phyloP scores from a whole-genome alignment of 2,113 vertebrate species.

The Danio rerio region DNA sequence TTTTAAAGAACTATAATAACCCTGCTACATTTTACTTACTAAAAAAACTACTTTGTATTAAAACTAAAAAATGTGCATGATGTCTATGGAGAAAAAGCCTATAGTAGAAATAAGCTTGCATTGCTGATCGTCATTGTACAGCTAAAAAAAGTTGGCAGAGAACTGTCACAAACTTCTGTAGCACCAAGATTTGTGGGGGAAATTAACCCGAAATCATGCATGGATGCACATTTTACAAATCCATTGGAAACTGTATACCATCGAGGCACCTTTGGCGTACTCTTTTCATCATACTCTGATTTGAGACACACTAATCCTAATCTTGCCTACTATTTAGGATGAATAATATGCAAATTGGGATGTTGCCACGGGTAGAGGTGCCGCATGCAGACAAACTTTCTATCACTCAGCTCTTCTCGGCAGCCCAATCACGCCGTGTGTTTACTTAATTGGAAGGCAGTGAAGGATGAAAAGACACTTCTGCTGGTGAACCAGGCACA shows the following conservation, averaged over 20 bases:
- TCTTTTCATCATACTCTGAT: constrained; percentile 29
- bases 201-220: constrained; percentile 26
- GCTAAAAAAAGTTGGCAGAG: constrained; percentile 18
- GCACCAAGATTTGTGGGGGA: neutral
- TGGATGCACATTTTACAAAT: constrained; percentile 11
- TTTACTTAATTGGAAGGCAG: constrained; percentile 53
- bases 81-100: no score
- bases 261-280: constrained; percentile 13
- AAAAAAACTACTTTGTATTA: no score
- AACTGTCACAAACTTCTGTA: constrained; percentile 20
- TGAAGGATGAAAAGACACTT: constrained; percentile 43
- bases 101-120: no score
- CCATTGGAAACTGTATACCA: constrained; percentile 9
- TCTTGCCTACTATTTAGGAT: constrained; percentile 32
- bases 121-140: neutral
- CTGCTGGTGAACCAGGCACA: constrained; percentile 31
- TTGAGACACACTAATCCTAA: constrained; percentile 34
- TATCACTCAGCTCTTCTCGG: constrained; percentile 23
- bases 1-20: no score
- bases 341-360: constrained; percentile 37
- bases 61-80: no score
- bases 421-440: constrained; percentile 35
- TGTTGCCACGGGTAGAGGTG: neutral
- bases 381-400: constrained; percentile 29
- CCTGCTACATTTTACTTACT: no score